phyloP scores from a whole-genome alignment of 2,888 invertebrate genomes.

The Melipona bicolor region DNA sequence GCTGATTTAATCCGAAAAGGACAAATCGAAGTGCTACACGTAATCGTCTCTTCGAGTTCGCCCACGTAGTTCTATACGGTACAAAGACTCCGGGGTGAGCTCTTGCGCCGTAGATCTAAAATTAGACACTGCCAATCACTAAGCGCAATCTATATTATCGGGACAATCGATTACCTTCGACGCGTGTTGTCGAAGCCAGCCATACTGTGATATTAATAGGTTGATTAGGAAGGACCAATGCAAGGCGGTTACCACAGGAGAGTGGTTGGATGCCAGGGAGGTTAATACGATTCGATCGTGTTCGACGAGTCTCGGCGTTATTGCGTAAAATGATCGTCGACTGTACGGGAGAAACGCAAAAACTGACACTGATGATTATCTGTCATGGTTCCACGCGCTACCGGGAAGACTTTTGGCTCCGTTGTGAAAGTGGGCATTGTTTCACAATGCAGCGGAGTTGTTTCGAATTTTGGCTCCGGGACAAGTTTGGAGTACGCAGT shows the following conservation, averaged over 20 bases:
- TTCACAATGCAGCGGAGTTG: neutral
- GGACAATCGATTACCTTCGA: constrained; percentile 42
- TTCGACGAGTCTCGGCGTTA: neutral
- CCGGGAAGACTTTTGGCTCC: neutral
- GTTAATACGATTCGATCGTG: constrained; percentile 21
- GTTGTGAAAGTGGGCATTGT: constrained; percentile 27
- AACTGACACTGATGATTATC: neutral
- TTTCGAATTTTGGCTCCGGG: constrained; percentile 35
- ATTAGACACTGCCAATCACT: constrained; percentile 49
- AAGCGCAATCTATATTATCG: constrained; percentile 46
- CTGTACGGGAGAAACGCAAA: neutral
- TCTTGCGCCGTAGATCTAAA: constrained; percentile 27
- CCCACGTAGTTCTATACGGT: neutral
- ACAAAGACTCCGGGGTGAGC: constrained; percentile 2
- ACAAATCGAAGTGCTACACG: neutral
- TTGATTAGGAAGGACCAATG: constrained; percentile 44
- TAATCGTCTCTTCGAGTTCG: constrained; percentile 3
- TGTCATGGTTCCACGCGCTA: neutral
- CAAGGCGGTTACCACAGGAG: constrained; percentile 15
- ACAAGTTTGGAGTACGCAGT: constrained; percentile 50
- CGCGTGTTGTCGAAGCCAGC: constrained; percentile 11
- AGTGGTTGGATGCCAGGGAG: constrained; percentile 21
- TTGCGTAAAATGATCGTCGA: neutral
- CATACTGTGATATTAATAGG: constrained; percentile 33
- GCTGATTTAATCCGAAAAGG: neutral